phyloP scores from a whole-genome alignment of 1,140 invertebrate species.

The Zaprionus ghesquierei region DNA sequence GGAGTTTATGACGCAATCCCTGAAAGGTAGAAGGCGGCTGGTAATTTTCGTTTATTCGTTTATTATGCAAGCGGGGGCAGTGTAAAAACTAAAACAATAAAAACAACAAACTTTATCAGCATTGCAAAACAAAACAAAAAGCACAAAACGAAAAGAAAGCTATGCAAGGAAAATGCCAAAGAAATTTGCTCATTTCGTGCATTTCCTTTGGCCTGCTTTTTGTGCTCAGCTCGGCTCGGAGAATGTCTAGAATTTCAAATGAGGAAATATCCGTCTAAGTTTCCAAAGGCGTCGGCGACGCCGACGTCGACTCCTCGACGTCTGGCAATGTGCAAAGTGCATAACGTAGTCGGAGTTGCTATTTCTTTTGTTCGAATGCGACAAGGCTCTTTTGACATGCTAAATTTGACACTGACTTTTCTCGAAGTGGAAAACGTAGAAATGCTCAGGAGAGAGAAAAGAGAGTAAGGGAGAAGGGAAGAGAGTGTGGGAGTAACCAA shows the following conservation, averaged over 20 bases:
- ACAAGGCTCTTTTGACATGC: constrained; percentile 6
- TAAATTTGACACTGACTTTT: constrained; percentile 25
- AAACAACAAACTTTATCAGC: constrained; percentile 42
- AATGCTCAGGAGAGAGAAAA: constrained; percentile 18
- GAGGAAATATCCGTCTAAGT: constrained; percentile 30
- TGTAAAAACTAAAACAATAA: constrained; percentile 50
- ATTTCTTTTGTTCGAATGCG: constrained; percentile 28
- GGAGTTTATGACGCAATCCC: constrained; percentile 7
- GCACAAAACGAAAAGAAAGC: constrained; percentile 25
- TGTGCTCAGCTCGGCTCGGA: background rate
- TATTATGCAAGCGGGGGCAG: constrained; percentile 7
- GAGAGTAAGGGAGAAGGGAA: background rate
- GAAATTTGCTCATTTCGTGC: constrained; percentile 65
- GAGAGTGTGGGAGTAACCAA: background rate
- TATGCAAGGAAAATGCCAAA: constrained; percentile 54
- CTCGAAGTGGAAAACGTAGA: constrained; percentile 49
- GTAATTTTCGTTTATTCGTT: background rate
- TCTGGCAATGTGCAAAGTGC: constrained; percentile 39
- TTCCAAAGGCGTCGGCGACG: background rate
- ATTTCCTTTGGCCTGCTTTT: constrained; percentile 13
- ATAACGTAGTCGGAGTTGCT: constrained; percentile 18
- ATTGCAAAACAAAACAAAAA: constrained; percentile 4
- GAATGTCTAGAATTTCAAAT: constrained; percentile 62
- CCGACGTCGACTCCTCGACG: constrained; percentile 35
- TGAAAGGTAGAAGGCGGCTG: background rate